Conservation (phyloP, 30 jellyfish, hydroid and myxozoan species). For the Hydra vulgaris region DNA sequence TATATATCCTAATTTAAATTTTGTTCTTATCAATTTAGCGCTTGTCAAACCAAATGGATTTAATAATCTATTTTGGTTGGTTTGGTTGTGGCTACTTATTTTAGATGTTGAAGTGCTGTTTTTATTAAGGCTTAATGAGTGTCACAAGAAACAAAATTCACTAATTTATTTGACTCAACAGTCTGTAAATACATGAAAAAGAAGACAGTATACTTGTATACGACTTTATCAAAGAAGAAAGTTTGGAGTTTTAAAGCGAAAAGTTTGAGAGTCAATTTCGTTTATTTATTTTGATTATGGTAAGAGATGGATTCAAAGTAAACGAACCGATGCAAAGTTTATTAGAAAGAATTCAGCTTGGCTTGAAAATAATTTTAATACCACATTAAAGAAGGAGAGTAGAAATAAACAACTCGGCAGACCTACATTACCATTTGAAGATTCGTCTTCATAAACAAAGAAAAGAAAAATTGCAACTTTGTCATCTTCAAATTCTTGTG, state of each 20-base stretch:
- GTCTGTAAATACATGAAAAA: too few relatives aligned
- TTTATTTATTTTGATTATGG: neutral
- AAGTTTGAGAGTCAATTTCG: neutral
- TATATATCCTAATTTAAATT: too few relatives aligned
- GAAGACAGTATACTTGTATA: neutral
- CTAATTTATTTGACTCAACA: too few relatives aligned
- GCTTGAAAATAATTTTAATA: neutral
- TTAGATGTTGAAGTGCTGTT: too few relatives aligned
- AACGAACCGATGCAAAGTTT: neutral
- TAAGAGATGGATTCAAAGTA: neutral
- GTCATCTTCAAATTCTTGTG: neutral
- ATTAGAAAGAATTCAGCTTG: neutral
- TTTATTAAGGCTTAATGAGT: too few relatives aligned
- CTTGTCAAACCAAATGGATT: too few relatives aligned
- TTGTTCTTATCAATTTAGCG: too few relatives aligned
- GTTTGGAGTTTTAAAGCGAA: neutral
- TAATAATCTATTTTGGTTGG: too few relatives aligned
- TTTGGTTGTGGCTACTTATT: too few relatives aligned
- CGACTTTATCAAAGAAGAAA: neutral
- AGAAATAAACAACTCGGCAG: neutral
- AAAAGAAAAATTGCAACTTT: neutral
- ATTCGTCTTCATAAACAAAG: neutral
- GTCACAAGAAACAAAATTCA: too few relatives aligned
- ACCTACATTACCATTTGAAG: neutral
- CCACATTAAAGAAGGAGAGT: neutral